Conservation (phyloP, 1,140 invertebrate species). For the Ladona fulva region DNA sequence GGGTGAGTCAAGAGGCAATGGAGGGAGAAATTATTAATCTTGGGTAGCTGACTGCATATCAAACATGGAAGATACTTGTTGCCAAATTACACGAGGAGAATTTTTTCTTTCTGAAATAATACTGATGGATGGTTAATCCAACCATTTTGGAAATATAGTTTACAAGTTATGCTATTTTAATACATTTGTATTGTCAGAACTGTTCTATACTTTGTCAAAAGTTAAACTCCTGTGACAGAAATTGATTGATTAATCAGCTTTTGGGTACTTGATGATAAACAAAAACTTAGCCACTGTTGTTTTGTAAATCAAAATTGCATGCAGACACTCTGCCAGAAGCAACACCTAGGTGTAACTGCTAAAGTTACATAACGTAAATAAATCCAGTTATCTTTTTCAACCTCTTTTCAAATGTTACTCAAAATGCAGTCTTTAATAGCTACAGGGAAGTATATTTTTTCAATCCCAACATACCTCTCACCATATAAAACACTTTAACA, state of each 20-base stretch:
- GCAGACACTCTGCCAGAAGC: too few species aligned
- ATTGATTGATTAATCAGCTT: too few species aligned
- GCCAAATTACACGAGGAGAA: neutral
- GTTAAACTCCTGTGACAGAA: too few species aligned
- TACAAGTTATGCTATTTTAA: too few species aligned
- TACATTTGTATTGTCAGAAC: too few species aligned
- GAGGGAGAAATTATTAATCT: neutral
- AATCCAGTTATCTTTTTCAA: neutral
- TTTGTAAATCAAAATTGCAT: too few species aligned
- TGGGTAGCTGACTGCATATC: neutral
- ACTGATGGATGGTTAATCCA: neutral
- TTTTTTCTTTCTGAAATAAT: neutral
- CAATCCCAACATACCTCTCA: slow-evolving; percentile 4
- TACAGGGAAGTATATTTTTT: neutral
- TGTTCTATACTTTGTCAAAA: too few species aligned
- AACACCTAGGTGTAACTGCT: too few species aligned
- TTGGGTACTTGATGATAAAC: too few species aligned
- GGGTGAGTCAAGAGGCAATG: neutral
- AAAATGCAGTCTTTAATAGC: neutral
- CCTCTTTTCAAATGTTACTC: neutral
- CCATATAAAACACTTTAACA: slow-evolving; percentile 10
- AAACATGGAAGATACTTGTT: neutral
- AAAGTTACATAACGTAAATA: too few species aligned
- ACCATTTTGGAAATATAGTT: neutral
- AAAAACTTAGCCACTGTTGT: too few species aligned